Base-by-base conservation (phyloP, 2,113 vertebrate species). In the Urocynchramus pylzowi region DNA sequence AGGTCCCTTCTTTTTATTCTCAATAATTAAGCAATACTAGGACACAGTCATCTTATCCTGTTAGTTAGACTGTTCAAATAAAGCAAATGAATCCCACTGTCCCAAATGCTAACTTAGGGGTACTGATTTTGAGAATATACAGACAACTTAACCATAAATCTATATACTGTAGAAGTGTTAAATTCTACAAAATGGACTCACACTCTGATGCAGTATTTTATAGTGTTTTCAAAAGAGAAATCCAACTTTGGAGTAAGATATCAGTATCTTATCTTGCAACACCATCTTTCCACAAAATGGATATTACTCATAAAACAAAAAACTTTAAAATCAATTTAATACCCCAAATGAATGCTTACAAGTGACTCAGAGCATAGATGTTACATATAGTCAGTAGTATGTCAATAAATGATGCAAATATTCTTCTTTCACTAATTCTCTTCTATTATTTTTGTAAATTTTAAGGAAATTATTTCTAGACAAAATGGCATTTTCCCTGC, bases 61-160 rank as follows among this genome's bases (percentile, higher is more conserved):
- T 22, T 35, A 65, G 1, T 37, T 22, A 53, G 11, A 69, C 16
- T 71, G 41, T 35, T 67, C 27, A 65, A 59, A 37, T 56, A 56
- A 89, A 80, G 28, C 18, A 65, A 84, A 73, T n/a, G 0, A 60
- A 74, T 57, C 6, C 10, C 14, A 35, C 13, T 50, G 5, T 20
- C 6, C 26, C 31, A 53, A 63, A 30, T 33, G 22, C 1, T 84
- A 44, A 41, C 7, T 61, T 67, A 0, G 0, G 0, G 0, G 2
- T 54, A 50, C 13, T 71, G 31, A 45, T 61, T 76, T 42, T 84
- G 35, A 74, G 10, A 75, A 5, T 7, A 63, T 45, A 11, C 78
- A n/a, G 13, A 42, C 3, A 54, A 37, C 4, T n/a, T 37, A 73
- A 4, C 13, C 54, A 7, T n/a, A 79, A 75, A n/a, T 6, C 17